Conservation (phyloP, 2,113 vertebrate genomes). For the Mormyrus iriodes region DNA sequence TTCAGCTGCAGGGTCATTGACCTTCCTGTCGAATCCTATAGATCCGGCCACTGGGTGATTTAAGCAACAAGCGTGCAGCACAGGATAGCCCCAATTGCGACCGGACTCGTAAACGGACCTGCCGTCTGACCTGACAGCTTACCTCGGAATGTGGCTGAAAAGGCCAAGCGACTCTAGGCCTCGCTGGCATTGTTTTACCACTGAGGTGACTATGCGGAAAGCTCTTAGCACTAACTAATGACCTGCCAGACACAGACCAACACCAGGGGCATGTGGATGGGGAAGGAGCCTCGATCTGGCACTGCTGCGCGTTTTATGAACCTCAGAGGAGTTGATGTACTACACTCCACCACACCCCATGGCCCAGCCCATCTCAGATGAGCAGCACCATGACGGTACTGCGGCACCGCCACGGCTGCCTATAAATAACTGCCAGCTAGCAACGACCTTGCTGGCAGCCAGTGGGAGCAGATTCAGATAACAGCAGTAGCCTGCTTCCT, state of each 20-base stretch:
- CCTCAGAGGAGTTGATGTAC: background rate
- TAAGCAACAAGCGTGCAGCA: background rate
- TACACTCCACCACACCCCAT: background rate
- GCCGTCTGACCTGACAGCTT: background rate
- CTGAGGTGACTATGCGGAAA: background rate
- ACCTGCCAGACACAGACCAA: background rate
- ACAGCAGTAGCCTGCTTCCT: background rate
- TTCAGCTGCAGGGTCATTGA: background rate
- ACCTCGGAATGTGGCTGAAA: background rate
- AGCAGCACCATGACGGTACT: background rate
- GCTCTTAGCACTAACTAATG: background rate
- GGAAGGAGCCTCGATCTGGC: background rate
- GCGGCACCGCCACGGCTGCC: background rate
- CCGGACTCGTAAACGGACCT: background rate
- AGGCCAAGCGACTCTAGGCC: background rate
- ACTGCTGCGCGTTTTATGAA: background rate
- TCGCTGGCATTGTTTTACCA: background rate
- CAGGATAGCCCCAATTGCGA: background rate
- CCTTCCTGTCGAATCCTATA: background rate
- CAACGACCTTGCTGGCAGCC: background rate
- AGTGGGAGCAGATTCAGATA: background rate
- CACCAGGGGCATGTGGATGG: background rate
- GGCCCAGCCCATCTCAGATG: background rate
- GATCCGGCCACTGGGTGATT: background rate
- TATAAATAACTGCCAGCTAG: background rate